phyloP scores from a whole-genome alignment of 35 echinoderm and acorn worm genomes.

The Apostichopus parvimensis region DNA sequence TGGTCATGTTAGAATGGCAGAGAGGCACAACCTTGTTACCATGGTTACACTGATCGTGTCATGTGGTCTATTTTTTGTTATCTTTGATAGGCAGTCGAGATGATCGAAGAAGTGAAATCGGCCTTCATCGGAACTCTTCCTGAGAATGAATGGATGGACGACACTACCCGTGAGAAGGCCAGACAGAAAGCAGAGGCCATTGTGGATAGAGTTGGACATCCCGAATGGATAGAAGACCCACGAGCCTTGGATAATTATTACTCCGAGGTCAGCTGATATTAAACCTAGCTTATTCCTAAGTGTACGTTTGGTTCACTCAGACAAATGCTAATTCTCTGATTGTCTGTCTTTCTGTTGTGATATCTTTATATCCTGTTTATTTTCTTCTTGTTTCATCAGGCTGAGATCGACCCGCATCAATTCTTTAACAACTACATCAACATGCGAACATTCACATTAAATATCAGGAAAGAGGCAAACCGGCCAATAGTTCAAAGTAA shows the following conservation, averaged over 20 bases:
- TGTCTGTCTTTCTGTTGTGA: too few relatives aligned
- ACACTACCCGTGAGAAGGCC: slow-evolving; percentile 62
- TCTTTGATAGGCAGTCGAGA: slow-evolving; percentile 57
- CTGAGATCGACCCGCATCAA: not conserved
- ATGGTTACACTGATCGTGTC: too few relatives aligned
- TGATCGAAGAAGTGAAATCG: slow-evolving; percentile 60
- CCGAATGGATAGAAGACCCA: slow-evolving; percentile 76
- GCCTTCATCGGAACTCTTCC: slow-evolving; percentile 81
- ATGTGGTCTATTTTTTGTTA: not conserved
- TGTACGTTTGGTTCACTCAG: too few relatives aligned
- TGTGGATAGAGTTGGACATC: slow-evolving; percentile 71
- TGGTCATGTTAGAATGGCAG: too few relatives aligned
- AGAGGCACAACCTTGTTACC: too few relatives aligned
- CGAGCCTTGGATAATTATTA: slow-evolving; percentile 67
- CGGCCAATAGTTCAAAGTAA: slow-evolving; percentile 73
- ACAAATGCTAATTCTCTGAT: too few relatives aligned
- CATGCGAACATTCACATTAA: slow-evolving; percentile 17
- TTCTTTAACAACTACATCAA: slow-evolving; percentile 60
- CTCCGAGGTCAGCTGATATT: slow-evolving; percentile 44
- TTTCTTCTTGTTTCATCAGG: slow-evolving; percentile 47
- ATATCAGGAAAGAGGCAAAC: slow-evolving; percentile 45
- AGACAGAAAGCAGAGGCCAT: slow-evolving; percentile 71
- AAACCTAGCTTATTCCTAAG: too few relatives aligned
- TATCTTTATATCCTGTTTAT: not conserved
- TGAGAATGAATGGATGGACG: slow-evolving; percentile 87